These are phyloP conservation scores for Gallirallus australis DNA, from an alignment of 2,797 vertebrate genomes.

Conservation along the genomic window DNA sequence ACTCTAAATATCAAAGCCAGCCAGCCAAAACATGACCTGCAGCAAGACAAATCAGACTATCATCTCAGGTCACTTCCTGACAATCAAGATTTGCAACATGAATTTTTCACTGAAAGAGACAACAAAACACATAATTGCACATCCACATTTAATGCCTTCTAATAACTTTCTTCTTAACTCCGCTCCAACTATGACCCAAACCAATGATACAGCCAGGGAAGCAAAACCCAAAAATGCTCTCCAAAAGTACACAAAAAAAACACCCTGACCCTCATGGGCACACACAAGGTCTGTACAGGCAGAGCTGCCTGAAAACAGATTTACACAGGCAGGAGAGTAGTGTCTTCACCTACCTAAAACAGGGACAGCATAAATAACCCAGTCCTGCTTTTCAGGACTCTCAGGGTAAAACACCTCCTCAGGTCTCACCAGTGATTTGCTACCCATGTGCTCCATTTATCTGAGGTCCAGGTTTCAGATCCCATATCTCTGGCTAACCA, in stretches of 20 bases:
- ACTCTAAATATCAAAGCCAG: not conserved
- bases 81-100: not conserved
- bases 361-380: not conserved
- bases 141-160: not conserved
- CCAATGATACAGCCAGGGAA: not conserved
- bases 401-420: not conserved
- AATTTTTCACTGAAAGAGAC: not conserved
- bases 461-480: not conserved
- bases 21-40: not conserved
- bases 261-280: accelerated
- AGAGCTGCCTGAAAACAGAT: not conserved
- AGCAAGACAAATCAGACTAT: not conserved
- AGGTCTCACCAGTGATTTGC: not conserved
- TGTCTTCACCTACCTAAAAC: not conserved
- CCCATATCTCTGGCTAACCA: not conserved
- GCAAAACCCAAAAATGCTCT: not conserved
- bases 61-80: not conserved
- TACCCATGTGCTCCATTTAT: not conserved
- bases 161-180: not conserved
- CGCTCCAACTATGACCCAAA: not conserved
- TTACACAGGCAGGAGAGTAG: not conserved
- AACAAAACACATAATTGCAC: not conserved
- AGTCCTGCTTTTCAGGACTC: not conserved
- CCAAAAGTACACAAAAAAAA: not conserved
- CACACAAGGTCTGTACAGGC: not conserved